Conservation (phyloP, 2,888 invertebrate genomes). For the Drosophila dives region DNA sequence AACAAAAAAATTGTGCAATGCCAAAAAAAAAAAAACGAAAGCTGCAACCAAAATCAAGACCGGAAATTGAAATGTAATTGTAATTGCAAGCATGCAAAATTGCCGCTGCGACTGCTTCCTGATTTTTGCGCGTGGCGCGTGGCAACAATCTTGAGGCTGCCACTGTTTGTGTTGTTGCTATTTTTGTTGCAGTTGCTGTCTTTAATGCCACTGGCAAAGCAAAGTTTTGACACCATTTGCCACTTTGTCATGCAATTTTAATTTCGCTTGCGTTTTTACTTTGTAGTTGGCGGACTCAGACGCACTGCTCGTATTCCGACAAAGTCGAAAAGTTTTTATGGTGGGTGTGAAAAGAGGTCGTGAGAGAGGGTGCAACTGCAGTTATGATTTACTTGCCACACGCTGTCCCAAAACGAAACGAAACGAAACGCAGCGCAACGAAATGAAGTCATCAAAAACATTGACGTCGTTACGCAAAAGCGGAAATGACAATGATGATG, state of each 20-base stretch:
- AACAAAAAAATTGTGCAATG: conserved; percentile 2
- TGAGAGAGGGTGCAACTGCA: conserved; percentile 32
- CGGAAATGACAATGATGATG: conserved; percentile 78
- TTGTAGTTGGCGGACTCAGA: conserved; percentile 55
- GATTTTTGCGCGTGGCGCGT: conserved; percentile 15
- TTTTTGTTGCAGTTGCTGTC: background rate
- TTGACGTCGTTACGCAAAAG: conserved; percentile 78
- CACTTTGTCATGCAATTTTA: conserved; percentile 79
- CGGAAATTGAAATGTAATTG: conserved; percentile 65
- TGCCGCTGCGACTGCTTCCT: background rate
- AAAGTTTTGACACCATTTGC: conserved; percentile 78
- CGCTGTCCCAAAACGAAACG: conserved; percentile 54
- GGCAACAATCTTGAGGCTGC: conserved; percentile 10
- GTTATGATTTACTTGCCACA: conserved; percentile 74
- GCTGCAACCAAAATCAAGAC: conserved; percentile 41
- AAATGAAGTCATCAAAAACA: conserved; percentile 78
- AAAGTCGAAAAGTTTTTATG: conserved; percentile 77
- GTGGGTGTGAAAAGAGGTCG: conserved; percentile 1
- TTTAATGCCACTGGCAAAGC: conserved; percentile 54
- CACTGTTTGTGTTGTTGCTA: background rate
- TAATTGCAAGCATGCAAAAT: conserved; percentile 42
- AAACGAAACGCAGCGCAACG: conserved; percentile 64
- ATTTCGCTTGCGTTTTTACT: conserved; percentile 68
- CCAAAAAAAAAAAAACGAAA: conserved; percentile 9
- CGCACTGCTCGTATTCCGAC: conserved; percentile 67